Base-by-base conservation (phyloP, 2,113 vertebrate species). In the Lontra canadensis region DNA sequence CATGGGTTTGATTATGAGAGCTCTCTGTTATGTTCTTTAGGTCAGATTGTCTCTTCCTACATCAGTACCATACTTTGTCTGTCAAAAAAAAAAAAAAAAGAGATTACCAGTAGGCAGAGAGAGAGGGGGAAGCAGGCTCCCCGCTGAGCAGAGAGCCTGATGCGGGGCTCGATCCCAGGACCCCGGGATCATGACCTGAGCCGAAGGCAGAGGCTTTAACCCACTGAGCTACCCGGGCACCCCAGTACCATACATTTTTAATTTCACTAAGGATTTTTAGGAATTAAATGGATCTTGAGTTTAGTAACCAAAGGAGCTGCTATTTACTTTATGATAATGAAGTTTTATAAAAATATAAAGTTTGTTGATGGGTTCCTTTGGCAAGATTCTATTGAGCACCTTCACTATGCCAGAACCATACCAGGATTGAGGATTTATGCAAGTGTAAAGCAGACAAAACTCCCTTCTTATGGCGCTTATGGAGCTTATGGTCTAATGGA, bases 201-300 rank as follows among this genome's bases (percentile, higher is more conserved):
- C 52, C 6, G 17, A 55, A 55, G 17, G 52, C 52, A 55, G 52
- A 55, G 52, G 52, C 52, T 55, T 18, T 55, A 55, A 55, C 52
- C 52, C 5, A 55, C 52, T 55, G 52, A 55, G 17, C 17, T 17
- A 55, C 52, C 52, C 6, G 1, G 52, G 52, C 6, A 5, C 17
- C 52, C 52, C 44, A 61, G 15, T 74, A 69, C 23, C n/a, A 44
- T 82, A 79, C 17, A 82, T 94, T 67, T 90, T 79, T 44, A 97
- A 90, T 90, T 91, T 94, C n/a, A 94, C 25, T 59, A 86, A 49
- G 82, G 96, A 73, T 85, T 42, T 91, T 82, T 82, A 86, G 42
- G 20, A 88, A 63, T 81, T 78, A 88, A 95, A 36, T 89, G 42
- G 73, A 63, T 89, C 59, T 91, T 95, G 21, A 4, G 65, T 94